Conservation (phyloP, 2,888 invertebrate genomes). For the Drosophila suboccidentalis region DNA sequence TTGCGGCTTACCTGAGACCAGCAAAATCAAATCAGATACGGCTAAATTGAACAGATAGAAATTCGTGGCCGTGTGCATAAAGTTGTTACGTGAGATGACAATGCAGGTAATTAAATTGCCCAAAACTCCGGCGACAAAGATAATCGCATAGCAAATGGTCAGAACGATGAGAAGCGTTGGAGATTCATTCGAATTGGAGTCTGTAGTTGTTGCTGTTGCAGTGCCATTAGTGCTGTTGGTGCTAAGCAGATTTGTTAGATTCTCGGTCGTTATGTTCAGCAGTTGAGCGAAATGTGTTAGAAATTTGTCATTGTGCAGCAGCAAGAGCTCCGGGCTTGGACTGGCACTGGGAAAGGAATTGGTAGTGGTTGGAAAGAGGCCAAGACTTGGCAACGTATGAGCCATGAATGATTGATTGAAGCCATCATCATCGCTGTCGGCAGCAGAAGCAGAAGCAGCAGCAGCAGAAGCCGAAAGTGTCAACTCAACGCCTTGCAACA, state of each 20-base stretch:
- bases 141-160: slow-evolving; percentile 89
- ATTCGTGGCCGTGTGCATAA: slow-evolving; percentile 93
- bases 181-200: slow-evolving; percentile 40
- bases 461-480: slow-evolving; percentile 37
- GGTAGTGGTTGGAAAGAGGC: not conserved
- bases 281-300: slow-evolving; percentile 82
- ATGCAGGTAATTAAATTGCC: slow-evolving; percentile 95
- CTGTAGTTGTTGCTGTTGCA: slow-evolving; percentile 11
- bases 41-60: slow-evolving; percentile 95
- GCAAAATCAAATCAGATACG: slow-evolving; percentile 92
- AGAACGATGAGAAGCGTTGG: slow-evolving; percentile 86
- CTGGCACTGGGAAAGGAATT: slow-evolving; percentile 9
- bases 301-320: slow-evolving; percentile 82
- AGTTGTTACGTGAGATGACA: slow-evolving; percentile 92
- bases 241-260: slow-evolving; percentile 76
- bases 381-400: slow-evolving; percentile 58
- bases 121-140: slow-evolving; percentile 89
- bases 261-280: slow-evolving; percentile 83
- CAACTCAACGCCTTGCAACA: slow-evolving; percentile 65
- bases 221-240: slow-evolving; percentile 47
- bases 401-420: slow-evolving; percentile 77
- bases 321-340: slow-evolving; percentile 64
- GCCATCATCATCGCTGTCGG: slow-evolving; percentile 65
- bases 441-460: slow-evolving; percentile 23
- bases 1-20: slow-evolving; percentile 89